Percentiles rank a stretch among this genome's conserved stretches.
These are phyloP conservation scores for Lasioglossum figueresi DNA, from an alignment of 2,888 invertebrate species.

Conservation along the genomic window DNA sequence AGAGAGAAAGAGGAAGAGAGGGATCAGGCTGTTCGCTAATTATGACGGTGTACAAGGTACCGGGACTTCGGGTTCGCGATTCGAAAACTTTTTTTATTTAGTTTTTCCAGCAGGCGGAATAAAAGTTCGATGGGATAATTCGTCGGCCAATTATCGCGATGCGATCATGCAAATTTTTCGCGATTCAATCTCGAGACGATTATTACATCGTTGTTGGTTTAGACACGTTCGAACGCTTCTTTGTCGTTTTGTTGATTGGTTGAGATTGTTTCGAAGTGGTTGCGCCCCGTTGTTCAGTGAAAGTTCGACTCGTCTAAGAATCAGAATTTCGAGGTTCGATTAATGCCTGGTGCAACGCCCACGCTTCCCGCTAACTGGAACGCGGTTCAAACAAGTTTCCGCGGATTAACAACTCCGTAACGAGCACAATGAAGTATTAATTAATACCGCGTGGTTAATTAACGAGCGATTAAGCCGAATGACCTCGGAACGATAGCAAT, in stretches of 20 bases:
- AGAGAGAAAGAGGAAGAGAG: no score
- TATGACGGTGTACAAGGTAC: constrained; percentile 25
- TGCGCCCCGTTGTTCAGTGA: neutral
- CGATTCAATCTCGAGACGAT: neutral
- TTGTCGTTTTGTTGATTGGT: neutral
- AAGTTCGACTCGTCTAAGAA: neutral
- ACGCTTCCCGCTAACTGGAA: constrained; percentile 10
- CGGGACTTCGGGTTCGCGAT: neutral
- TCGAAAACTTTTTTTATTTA: neutral
- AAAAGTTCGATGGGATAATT: constrained; percentile 9
- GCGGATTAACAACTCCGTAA: constrained; percentile 44
- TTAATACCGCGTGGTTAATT: constrained; percentile 48
- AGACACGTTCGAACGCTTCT: neutral
- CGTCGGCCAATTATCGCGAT: constrained; percentile 27
- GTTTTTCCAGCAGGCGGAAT: neutral
- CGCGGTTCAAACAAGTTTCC: constrained; percentile 28
- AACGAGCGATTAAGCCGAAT: constrained; percentile 38
- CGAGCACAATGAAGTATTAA: constrained; percentile 47
- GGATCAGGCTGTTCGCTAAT: constrained; percentile 31
- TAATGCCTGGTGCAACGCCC: constrained; percentile 6
- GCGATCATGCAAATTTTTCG: neutral
- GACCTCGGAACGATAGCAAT: constrained; percentile 36
- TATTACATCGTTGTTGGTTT: neutral
- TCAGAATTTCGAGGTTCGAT: constrained; percentile 17
- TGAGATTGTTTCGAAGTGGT: neutral